A percentile compares a stretch with the other conserved stretches of the same genome.
Conservation (phyloP, 2,888 invertebrate species). For the Clistopyga incitator region DNA sequence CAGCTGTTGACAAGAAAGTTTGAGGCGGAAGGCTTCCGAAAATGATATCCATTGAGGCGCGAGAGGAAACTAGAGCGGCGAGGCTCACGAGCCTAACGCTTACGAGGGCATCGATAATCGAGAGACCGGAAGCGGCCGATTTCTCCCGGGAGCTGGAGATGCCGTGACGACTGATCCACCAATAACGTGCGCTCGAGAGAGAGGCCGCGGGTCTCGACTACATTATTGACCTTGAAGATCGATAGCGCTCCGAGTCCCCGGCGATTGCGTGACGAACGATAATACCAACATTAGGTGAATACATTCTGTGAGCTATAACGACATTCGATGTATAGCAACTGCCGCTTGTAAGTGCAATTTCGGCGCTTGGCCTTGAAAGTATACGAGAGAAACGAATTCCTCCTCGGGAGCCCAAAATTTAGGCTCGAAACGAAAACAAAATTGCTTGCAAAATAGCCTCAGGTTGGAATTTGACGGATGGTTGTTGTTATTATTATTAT, state of each 20-base stretch:
- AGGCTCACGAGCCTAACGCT: neutral
- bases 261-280: conserved; percentile 63
- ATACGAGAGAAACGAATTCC: neutral
- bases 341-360: neutral
- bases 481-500: no score
- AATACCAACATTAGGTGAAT: conserved; percentile 45
- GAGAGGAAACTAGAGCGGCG: neutral
- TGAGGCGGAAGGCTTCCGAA: neutral
- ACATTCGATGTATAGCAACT: neutral
- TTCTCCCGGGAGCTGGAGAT: conserved; percentile 39
- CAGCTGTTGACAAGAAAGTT: conserved; percentile 3
- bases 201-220: conserved; percentile 55
- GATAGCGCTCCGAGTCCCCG: conserved; percentile 40
- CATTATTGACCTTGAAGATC: conserved; percentile 67
- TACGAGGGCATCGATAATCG: conserved; percentile 50
- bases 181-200: conserved; percentile 52
- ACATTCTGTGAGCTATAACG: neutral
- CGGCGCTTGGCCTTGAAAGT: conserved; percentile 17
- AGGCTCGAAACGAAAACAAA: neutral
- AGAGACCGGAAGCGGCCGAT: conserved; percentile 44
- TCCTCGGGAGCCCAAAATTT: neutral
- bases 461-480: neutral
- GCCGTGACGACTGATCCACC: conserved; percentile 60
- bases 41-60: neutral
- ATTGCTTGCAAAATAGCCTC: neutral